Evolutionary conservation across 2,113 vertebrate species (phyloP).

Genomic region (Microcebus jonahi): DNA sequence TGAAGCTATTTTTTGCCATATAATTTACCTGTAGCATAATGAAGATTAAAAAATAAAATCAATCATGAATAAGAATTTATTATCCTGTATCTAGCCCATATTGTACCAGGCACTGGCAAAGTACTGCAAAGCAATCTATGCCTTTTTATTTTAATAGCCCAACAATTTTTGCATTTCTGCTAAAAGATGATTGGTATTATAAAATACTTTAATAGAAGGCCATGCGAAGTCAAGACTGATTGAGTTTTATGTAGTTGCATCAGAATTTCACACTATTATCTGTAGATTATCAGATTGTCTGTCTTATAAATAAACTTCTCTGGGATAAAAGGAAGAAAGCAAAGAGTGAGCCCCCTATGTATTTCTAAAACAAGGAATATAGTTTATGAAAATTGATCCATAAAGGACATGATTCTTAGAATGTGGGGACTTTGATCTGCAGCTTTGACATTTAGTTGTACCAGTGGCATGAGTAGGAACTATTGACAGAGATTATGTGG

Average conservation of each 20-base stretch:
- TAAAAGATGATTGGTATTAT: background rate
- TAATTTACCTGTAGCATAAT: constrained; percentile 54
- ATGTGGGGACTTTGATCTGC: constrained; percentile 53
- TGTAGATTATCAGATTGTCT: constrained; percentile 5
- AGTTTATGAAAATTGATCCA: constrained; percentile 58
- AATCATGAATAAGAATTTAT: constrained; percentile 20
- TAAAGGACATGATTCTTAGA: constrained; percentile 35
- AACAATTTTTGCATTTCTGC: background rate
- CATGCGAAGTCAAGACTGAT: background rate
- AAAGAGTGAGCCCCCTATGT: background rate
- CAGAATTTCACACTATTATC: constrained; percentile 22
- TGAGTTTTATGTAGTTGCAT: background rate
- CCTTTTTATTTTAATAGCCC: constrained; percentile 24
- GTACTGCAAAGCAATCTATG: background rate
- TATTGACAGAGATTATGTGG: constrained; percentile 64
- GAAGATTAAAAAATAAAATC: constrained; percentile 65
- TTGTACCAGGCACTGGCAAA: background rate
- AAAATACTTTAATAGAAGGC: background rate
- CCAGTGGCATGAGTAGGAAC: constrained; percentile 32
- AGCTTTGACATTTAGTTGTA: constrained; percentile 52
- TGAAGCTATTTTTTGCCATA: constrained; percentile 51
- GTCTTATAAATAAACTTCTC: constrained; percentile 59
- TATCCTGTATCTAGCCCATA: background rate
- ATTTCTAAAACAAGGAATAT: constrained; percentile 37
- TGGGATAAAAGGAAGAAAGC: constrained; percentile 45